A percentile compares a stretch with the other conserved stretches of the same genome.
Evolutionary conservation across 2,113 vertebrate genomes (phyloP).

Genomic region (Syrmaticus mikado): DNA sequence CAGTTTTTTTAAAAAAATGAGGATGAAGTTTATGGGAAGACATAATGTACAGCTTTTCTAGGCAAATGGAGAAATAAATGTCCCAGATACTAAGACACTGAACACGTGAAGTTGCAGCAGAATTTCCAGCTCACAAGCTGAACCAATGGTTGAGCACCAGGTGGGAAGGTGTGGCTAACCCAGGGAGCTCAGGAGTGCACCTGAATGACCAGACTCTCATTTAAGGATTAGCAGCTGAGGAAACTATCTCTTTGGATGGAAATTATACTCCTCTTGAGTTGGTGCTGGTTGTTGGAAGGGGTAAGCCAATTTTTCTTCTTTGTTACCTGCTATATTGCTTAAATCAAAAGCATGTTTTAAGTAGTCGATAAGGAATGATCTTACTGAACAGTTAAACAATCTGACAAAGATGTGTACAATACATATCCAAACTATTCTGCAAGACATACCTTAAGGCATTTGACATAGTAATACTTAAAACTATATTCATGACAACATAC

Average conservation of each 20-base stretch:
- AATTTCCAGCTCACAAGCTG: too few species aligned
- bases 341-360: conserved; percentile 30
- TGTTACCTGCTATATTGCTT: background rate
- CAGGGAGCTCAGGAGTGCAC: too few species aligned
- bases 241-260: too few species aligned
- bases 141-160: too few species aligned
- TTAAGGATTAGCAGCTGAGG: too few species aligned
- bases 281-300: too few species aligned
- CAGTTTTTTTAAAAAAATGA: background rate
- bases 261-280: too few species aligned
- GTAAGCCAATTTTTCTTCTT: too few species aligned
- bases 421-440: background rate
- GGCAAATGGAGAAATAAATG: background rate
- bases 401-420: background rate
- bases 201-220: too few species aligned
- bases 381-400: background rate
- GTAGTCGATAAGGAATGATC: background rate
- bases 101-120: background rate
- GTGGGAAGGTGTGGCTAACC: too few species aligned
- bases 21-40: background rate
- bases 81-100: conserved; percentile 5
- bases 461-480: background rate
- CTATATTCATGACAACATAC: background rate
- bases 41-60: conserved; percentile 2
- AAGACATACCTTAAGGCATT: background rate